Evolutionary conservation across 2,113 vertebrate species (phyloP).

Genomic region (Pseudopodoces humilis): DNA sequence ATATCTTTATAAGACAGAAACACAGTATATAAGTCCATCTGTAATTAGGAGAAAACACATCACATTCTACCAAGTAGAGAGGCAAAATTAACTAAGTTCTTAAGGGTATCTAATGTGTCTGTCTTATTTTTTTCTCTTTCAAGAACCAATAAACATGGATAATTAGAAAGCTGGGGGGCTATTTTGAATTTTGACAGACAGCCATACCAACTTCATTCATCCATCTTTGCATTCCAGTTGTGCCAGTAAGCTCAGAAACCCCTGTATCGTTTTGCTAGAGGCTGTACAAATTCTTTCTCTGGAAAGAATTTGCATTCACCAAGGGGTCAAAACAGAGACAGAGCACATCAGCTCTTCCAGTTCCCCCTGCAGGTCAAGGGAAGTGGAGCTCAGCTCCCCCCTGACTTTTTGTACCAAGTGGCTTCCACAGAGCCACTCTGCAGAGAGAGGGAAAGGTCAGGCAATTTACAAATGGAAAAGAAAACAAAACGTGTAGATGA

Average conservation of each 20-base stretch:
- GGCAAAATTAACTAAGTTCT: background rate
- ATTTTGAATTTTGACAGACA: background rate
- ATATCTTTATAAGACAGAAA: background rate
- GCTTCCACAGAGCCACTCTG: background rate
- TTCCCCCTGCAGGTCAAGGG: background rate
- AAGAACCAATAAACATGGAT: background rate
- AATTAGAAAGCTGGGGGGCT: background rate
- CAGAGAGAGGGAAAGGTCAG: background rate
- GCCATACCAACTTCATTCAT: background rate
- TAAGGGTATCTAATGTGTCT: background rate
- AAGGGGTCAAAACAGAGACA: background rate
- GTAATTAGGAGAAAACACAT: background rate
- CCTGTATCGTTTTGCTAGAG: background rate
- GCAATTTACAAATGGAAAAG: background rate
- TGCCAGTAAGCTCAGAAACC: background rate
- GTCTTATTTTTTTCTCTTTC: background rate
- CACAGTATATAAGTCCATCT: background rate
- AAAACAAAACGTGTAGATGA: background rate
- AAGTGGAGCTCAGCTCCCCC: background rate
- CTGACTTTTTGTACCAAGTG: background rate
- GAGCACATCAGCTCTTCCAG: background rate
- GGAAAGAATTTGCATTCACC: background rate
- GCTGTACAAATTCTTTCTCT: background rate
- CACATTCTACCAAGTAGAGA: background rate
- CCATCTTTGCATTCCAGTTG: background rate